Conservation (phyloP, 2,797 vertebrate genomes). For the Betta splendens region DNA sequence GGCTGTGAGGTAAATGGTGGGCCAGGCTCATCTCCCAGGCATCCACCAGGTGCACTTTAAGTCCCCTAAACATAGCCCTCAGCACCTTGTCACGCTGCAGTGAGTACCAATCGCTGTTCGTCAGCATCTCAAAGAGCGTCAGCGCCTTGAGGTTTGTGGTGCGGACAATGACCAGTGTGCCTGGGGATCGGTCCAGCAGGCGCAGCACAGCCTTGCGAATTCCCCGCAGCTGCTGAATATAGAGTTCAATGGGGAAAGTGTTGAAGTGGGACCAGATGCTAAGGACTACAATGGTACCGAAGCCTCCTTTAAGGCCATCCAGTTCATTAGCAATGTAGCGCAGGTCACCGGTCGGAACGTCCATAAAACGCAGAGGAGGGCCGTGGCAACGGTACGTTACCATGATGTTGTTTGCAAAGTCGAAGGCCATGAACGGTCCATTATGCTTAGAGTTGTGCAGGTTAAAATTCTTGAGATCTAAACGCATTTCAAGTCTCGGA, state of each 20-base stretch:
- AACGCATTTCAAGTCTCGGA: conserved; percentile 1
- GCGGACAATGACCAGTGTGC: conserved; percentile 85
- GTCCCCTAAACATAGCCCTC: conserved; percentile 87
- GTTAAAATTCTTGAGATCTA: conserved; percentile 26
- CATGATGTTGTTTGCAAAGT: conserved; percentile 84
- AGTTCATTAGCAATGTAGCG: conserved; percentile 91
- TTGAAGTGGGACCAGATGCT: conserved; percentile 93
- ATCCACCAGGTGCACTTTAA: conserved; percentile 87
- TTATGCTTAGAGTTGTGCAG: conserved; percentile 78
- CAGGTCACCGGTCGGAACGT: conserved; percentile 80
- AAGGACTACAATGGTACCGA: conserved; percentile 85
- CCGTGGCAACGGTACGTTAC: conserved; percentile 87
- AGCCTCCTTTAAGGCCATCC: conserved; percentile 85
- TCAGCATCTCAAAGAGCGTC: conserved; percentile 83
- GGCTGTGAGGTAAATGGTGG: conserved; percentile 86
- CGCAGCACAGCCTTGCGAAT: conserved; percentile 85
- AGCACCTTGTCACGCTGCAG: conserved; percentile 85
- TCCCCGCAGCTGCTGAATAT: conserved; percentile 86
- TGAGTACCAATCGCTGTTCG: conserved; percentile 93
- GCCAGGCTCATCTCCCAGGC: conserved; percentile 95
- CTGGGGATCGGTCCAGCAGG: conserved; percentile 87
- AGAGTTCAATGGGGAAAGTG: conserved; percentile 89
- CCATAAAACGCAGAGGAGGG: conserved; percentile 86
- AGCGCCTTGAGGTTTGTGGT: conserved; percentile 86
- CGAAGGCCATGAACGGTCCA: conserved; percentile 88